phyloP scores from a whole-genome alignment of 2,888 invertebrate genomes.

The Lasioglossum pauxillum region DNA sequence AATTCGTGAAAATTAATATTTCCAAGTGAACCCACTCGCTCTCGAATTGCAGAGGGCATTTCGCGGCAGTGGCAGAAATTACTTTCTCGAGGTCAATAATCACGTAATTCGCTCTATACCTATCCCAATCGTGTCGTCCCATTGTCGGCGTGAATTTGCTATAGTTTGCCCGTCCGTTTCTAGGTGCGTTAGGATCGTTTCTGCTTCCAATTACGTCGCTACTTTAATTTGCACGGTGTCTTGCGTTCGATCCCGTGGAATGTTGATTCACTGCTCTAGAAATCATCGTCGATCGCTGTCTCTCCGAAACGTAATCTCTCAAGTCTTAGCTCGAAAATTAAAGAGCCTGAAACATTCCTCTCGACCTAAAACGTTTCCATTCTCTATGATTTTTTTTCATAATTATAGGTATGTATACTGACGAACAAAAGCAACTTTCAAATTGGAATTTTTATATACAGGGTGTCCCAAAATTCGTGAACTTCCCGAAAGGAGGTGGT shows the following conservation, averaged over 20 bases:
- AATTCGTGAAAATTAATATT: not conserved
- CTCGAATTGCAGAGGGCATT: not conserved
- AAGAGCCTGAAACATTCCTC: no score
- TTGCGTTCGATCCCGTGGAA: conserved; percentile 30
- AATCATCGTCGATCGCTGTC: conserved; percentile 55
- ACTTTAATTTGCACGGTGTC: conserved; percentile 61
- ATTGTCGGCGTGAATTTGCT: conserved; percentile 42
- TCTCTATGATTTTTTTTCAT: no score
- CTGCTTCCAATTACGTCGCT: conserved; percentile 58
- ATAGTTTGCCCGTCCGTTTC: conserved; percentile 56
- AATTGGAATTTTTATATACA: no score
- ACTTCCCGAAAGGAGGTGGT: no score
- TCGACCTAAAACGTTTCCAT: no score
- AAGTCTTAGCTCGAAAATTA: no score
- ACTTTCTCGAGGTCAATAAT: conserved; percentile 41
- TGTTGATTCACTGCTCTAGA: conserved; percentile 18
- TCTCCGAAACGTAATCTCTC: not conserved
- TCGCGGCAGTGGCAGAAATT: conserved; percentile 18
- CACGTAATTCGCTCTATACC: conserved; percentile 38
- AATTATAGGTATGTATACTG: no score
- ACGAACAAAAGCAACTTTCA: no score
- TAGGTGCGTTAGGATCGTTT: conserved; percentile 51
- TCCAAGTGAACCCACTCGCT: not conserved
- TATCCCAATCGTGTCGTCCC: conserved; percentile 47
- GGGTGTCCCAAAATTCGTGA: no score